A percentile compares a stretch with the other conserved stretches of the same genome.
Evolutionary conservation across 2,797 vertebrate species (phyloP).

Genomic region (Molossus molossus): DNA sequence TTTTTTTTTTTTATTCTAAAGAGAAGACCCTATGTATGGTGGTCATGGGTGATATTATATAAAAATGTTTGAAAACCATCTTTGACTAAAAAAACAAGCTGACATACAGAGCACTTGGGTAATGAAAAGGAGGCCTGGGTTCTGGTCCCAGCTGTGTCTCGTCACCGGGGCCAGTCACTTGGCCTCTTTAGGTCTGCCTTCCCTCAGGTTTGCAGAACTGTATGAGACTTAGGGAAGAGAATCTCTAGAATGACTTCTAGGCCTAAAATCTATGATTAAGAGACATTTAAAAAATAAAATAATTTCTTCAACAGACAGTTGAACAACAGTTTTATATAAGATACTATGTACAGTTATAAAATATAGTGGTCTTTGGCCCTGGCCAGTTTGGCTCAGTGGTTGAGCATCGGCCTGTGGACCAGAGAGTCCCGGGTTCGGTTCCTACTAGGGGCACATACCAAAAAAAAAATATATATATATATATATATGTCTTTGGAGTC

Average conservation of each 20-base stretch:
- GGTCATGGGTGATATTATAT: neutral
- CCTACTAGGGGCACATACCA: too few species aligned
- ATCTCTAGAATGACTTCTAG: neutral
- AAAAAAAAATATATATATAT: too few species aligned
- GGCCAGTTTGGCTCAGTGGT: too few species aligned
- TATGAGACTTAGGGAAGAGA: neutral
- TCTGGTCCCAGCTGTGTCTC: neutral
- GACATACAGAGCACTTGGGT: neutral
- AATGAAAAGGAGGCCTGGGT: neutral
- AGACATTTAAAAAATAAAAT: neutral
- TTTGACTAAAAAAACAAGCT: conserved; percentile 6
- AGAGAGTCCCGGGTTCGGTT: too few species aligned
- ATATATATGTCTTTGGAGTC: neutral
- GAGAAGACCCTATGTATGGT: neutral
- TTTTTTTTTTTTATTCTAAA: conserved; percentile 12
- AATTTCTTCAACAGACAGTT: neutral
- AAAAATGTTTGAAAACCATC: neutral
- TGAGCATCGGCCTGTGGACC: too few species aligned
- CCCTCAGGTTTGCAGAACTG: neutral
- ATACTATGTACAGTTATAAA: neutral
- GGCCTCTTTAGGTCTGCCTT: neutral
- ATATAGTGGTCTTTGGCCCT: neutral
- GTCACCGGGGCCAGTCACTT: neutral
- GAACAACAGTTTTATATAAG: neutral
- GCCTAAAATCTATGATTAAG: conserved; percentile 16